Evolutionary conservation across 1,140 invertebrate species (phyloP).

Genomic region (Antheraea pernyi): DNA sequence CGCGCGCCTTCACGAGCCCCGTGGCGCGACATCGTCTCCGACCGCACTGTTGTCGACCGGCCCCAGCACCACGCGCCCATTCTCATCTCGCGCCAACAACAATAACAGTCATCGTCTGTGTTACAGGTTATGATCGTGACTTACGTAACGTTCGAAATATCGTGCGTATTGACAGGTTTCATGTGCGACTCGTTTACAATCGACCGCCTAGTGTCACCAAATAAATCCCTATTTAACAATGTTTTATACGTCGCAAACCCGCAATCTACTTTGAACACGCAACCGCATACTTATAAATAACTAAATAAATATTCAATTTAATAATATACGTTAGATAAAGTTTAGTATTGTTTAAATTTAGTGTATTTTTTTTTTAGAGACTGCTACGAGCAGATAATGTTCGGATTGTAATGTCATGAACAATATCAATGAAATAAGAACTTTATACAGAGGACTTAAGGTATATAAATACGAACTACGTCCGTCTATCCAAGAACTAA

Average conservation of each 20-base stretch:
- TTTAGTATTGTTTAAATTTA: neutral
- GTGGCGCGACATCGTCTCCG: slow-evolving; percentile 30
- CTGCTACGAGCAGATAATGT: slow-evolving; percentile 17
- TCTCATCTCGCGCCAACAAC: slow-evolving; percentile 30
- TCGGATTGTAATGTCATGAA: slow-evolving; percentile 21
- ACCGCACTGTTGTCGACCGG: slow-evolving; percentile 35
- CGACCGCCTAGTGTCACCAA: neutral
- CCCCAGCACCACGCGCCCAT: slow-evolving; percentile 36
- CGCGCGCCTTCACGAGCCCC: slow-evolving; percentile 32
- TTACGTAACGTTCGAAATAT: slow-evolving; percentile 59
- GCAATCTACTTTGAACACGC: neutral
- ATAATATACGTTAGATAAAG: neutral
- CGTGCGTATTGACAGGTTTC: slow-evolving; percentile 48
- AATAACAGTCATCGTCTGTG: slow-evolving; percentile 34
- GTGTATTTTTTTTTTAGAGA: slow-evolving; percentile 15
- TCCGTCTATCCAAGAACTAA: slow-evolving; percentile 7
- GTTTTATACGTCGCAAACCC: neutral
- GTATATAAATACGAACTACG: neutral
- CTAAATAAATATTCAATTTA: neutral
- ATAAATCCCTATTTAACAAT: neutral
- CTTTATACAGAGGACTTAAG: slow-evolving; percentile 16
- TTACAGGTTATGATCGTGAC: slow-evolving; percentile 57
- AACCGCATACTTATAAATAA: neutral
- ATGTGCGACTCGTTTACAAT: slow-evolving; percentile 32
- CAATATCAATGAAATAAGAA: slow-evolving; percentile 20